Conservation (phyloP, 2,113 vertebrate species). For the Coreoperca whiteheadi region DNA sequence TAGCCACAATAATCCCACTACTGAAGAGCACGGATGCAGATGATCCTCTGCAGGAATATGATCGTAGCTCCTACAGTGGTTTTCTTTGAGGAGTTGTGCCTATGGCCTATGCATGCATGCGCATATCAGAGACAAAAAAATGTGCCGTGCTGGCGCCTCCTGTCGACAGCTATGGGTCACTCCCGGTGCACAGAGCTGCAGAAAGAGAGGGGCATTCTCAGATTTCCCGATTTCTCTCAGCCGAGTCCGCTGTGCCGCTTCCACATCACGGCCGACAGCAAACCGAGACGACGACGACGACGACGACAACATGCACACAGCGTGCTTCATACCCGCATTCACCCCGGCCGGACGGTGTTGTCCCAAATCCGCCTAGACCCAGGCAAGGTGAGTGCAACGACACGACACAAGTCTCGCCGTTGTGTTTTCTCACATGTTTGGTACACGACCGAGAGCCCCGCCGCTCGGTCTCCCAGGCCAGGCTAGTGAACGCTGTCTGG, state of each 20-base stretch:
- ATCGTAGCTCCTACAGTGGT: constrained; percentile 18
- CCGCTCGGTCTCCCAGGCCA: constrained; percentile 68
- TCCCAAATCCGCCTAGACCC: background rate
- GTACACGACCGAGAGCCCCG: constrained; percentile 42
- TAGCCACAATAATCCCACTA: constrained; percentile 6
- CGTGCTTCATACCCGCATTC: constrained; percentile 28
- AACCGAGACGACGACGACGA: constrained; percentile 56
- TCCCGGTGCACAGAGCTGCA: constrained; percentile 67
- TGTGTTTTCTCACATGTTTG: constrained; percentile 51
- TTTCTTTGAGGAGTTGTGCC: constrained; percentile 42
- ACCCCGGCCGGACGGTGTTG: background rate
- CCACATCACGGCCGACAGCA: constrained; percentile 71
- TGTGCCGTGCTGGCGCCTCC: constrained; percentile 69
- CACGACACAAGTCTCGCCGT: constrained; percentile 25
- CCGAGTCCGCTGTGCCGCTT: constrained; percentile 69
- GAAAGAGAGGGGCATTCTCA: constrained; percentile 77
- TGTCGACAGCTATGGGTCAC: constrained; percentile 73
- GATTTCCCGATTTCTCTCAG: constrained; percentile 78
- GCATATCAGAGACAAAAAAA: constrained; percentile 30
- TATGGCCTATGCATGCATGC: constrained; percentile 33
- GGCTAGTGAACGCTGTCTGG: constrained; percentile 69
- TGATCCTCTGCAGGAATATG: constrained; percentile 41
- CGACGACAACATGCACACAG: constrained; percentile 47
- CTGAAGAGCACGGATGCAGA: constrained; percentile 24
- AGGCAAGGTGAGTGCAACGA: constrained; percentile 74